Conservation (phyloP, 2,888 invertebrate species). For the Heliothis peltigera region DNA sequence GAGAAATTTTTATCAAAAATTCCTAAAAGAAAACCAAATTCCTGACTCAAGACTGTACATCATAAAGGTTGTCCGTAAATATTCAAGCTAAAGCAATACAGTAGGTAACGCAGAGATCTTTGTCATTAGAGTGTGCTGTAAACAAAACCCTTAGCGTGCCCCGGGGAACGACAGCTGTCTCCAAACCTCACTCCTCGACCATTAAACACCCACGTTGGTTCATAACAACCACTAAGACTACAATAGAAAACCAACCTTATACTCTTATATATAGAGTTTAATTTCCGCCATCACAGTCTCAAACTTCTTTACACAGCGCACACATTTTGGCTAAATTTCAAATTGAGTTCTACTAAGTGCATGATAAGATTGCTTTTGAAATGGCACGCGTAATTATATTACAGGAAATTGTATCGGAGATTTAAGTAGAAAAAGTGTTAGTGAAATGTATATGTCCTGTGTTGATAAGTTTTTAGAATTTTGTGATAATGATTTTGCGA, state of each 20-base stretch:
- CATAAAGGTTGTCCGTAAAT: conserved; percentile 46
- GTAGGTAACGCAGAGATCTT: conserved; percentile 68
- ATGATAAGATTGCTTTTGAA: conserved; percentile 62
- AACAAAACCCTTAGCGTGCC: conserved; percentile 85
- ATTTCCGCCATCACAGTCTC: conserved; percentile 46
- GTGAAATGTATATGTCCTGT: conserved; percentile 63
- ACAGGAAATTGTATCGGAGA: conserved; percentile 79
- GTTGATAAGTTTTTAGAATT: conserved; percentile 30
- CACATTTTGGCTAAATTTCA: conserved; percentile 45
- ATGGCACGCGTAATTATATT: conserved; percentile 58
- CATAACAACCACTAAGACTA: conserved; percentile 60
- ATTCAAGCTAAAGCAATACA: conserved; percentile 53
- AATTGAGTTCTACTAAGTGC: conserved; percentile 63
- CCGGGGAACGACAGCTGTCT: conserved; percentile 87
- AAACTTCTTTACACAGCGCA: conserved; percentile 45
- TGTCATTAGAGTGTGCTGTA: conserved; percentile 85
- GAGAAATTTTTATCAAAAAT: background rate
- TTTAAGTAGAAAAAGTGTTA: conserved; percentile 73
- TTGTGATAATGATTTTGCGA: background rate
- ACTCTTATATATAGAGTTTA: background rate
- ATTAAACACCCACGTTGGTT: conserved; percentile 85
- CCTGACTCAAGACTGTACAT: conserved; percentile 4
- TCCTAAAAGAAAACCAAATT: conserved; percentile 1
- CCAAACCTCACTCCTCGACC: conserved; percentile 81
- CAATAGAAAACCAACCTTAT: conserved; percentile 64